Conservation (phyloP, 2,797 vertebrate genomes). For the Monodelphis domestica region DNA sequence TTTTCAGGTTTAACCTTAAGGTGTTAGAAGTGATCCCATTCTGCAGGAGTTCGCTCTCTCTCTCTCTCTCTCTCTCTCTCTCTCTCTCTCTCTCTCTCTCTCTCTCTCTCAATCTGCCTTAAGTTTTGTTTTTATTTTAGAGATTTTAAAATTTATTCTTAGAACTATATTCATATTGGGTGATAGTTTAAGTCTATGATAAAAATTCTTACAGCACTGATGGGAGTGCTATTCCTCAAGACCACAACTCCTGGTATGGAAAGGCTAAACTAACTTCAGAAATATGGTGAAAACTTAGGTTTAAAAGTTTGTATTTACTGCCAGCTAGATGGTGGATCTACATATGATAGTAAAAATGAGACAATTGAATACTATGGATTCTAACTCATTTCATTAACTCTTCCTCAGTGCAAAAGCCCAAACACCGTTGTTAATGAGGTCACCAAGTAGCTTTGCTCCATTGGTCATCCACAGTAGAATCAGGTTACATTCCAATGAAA, state of each 20-base stretch:
- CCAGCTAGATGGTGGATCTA: background rate
- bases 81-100: too few relatives aligned
- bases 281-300: slow-evolving; percentile 26
- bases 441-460: slow-evolving; percentile 35
- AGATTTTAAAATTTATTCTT: slow-evolving; percentile 42
- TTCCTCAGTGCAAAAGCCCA: slow-evolving; percentile 37
- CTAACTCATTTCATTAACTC: slow-evolving; percentile 15
- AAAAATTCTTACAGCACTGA: background rate
- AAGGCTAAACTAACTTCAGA: slow-evolving; percentile 43
- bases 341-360: slow-evolving; percentile 34
- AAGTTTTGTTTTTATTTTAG: slow-evolving; percentile 43
- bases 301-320: background rate
- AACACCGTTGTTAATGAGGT: slow-evolving; percentile 29
- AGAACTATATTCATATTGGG: slow-evolving; percentile 43
- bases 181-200: slow-evolving; percentile 45
- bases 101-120: slow-evolving; percentile 38
- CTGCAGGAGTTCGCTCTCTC: slow-evolving; percentile 42
- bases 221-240: background rate
- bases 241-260: slow-evolving; percentile 23
- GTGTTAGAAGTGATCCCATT: slow-evolving; percentile 52
- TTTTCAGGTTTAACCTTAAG: slow-evolving; percentile 58
- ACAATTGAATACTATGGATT: slow-evolving; percentile 20
- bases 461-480: slow-evolving; percentile 35
- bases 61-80: too few relatives aligned
- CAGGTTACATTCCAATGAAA: slow-evolving; percentile 23